Conservation (phyloP, 1,140 invertebrate species). For the Diploscapter pachys region DNA sequence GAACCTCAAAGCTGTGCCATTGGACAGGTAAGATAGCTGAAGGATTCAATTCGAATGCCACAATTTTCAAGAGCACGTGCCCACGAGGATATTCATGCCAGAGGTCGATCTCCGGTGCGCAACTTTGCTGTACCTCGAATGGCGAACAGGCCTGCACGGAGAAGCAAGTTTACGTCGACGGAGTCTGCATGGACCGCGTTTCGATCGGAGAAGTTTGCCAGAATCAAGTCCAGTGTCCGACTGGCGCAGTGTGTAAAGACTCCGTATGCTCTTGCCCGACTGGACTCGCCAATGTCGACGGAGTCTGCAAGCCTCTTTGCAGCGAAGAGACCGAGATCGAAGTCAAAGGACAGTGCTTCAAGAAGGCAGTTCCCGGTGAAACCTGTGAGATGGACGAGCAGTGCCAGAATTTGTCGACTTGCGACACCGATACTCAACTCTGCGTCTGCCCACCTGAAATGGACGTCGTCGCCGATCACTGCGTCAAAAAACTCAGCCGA, state of each 20-base stretch:
- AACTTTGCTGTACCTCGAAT: constrained; percentile 56
- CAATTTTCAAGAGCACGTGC: constrained; percentile 40
- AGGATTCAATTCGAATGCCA: too few species aligned
- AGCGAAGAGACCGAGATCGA: constrained; percentile 28
- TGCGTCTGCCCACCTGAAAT: constrained; percentile 50
- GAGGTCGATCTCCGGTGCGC: constrained; percentile 46
- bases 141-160: constrained; percentile 44
- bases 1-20: constrained; percentile 56
- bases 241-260: constrained; percentile 44
- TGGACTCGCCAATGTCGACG: constrained; percentile 36
- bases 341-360: constrained; percentile 32
- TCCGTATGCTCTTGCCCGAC: constrained; percentile 48
- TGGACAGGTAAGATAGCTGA: constrained; percentile 35
- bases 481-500: constrained; percentile 35
- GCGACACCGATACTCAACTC: constrained; percentile 24
- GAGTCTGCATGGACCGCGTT: constrained; percentile 46
- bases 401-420: constrained; percentile 51
- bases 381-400: constrained; percentile 48
- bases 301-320: constrained; percentile 34
- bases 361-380: constrained; percentile 31
- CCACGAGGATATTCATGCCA: constrained; percentile 57
- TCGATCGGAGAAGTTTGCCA: constrained; percentile 48
- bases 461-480: constrained; percentile 40
- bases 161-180: constrained; percentile 55
- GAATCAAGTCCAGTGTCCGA: constrained; percentile 49